These are phyloP conservation scores for Nysson spinosus DNA, from an alignment of 2,888 invertebrate genomes.

Conservation along the genomic window DNA sequence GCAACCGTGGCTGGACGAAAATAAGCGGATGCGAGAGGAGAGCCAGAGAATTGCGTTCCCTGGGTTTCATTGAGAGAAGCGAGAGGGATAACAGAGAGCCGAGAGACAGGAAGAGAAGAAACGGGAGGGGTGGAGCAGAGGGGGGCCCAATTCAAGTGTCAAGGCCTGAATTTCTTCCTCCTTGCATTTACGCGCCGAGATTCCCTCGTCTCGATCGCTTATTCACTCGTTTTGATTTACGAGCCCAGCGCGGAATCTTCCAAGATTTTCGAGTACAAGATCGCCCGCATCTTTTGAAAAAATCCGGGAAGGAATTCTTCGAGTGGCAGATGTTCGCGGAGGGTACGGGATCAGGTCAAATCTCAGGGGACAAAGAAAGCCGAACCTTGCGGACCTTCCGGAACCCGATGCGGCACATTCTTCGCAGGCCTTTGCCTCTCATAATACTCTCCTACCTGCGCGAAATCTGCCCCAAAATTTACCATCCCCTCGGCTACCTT, in stretches of 20 bases:
- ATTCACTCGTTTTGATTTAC: neutral
- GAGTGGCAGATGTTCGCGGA: conserved; percentile 30
- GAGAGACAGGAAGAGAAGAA: conserved; percentile 29
- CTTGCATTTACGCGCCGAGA: neutral
- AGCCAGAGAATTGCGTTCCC: conserved; percentile 27
- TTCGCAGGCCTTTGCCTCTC: conserved; percentile 17
- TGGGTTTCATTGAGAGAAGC: conserved; percentile 38
- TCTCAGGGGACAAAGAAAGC: conserved; percentile 23
- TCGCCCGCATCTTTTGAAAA: neutral
- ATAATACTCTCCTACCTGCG: conserved; percentile 25
- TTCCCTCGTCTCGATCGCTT: neutral
- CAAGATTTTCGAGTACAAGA: neutral
- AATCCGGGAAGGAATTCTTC: neutral
- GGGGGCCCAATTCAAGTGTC: conserved; percentile 23
- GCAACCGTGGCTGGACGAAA: conserved; percentile 62
- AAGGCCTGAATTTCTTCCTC: conserved; percentile 16
- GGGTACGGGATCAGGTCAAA: conserved; percentile 30
- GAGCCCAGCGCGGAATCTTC: neutral
- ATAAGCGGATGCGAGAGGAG: conserved; percentile 55
- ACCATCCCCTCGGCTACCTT: too few relatives aligned
- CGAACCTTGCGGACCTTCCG: conserved; percentile 3
- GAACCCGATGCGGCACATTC: conserved; percentile 22
- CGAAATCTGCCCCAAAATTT: conserved; percentile 2
- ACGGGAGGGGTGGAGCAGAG: neutral
- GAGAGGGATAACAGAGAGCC: conserved; percentile 18